Conservation (phyloP, 2,113 vertebrate species). For the Percopsis transmontana region DNA sequence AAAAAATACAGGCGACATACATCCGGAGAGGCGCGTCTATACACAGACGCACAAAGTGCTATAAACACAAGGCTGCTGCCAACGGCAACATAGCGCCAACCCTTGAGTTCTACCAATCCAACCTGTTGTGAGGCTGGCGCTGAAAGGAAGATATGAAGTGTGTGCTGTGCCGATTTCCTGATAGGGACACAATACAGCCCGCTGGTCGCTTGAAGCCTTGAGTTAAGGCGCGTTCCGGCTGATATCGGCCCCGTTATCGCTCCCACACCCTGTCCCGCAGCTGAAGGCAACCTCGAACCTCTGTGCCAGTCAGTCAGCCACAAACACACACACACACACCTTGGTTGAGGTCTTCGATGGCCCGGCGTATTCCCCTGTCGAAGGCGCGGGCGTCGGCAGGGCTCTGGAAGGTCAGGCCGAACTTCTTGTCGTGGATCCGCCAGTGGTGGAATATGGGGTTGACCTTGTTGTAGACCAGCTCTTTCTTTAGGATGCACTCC, state of each 20-base stretch:
- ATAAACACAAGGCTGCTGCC: constrained; percentile 23
- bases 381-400: constrained; percentile 98
- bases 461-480: constrained; percentile 97
- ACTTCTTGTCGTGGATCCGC: constrained; percentile 98
- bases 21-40: constrained; percentile 21
- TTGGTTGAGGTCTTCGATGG: constrained; percentile 95
- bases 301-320: not conserved
- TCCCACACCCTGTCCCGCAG: constrained; percentile 24
- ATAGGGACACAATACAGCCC: constrained; percentile 42
- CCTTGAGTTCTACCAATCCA: not conserved
- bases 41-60: constrained; percentile 21
- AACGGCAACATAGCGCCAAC: constrained; percentile 13
- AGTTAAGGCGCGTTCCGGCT: constrained; percentile 24
- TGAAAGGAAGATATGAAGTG: constrained; percentile 8
- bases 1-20: constrained; percentile 41
- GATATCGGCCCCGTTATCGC: constrained; percentile 21
- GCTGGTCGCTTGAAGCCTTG: constrained; percentile 24
- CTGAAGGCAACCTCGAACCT: not conserved
- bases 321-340: constrained; percentile 71
- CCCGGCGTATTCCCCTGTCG: constrained; percentile 94
- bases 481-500: constrained; percentile 95
- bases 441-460: constrained; percentile 99
- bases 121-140: not conserved
- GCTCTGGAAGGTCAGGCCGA: constrained; percentile 99
- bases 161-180: constrained; percentile 34